A percentile compares a stretch with the other conserved stretches of the same genome.
These are phyloP conservation scores for Ptychadena robeensis DNA, from an alignment of 2,797 vertebrate species.

Conservation along the genomic window DNA sequence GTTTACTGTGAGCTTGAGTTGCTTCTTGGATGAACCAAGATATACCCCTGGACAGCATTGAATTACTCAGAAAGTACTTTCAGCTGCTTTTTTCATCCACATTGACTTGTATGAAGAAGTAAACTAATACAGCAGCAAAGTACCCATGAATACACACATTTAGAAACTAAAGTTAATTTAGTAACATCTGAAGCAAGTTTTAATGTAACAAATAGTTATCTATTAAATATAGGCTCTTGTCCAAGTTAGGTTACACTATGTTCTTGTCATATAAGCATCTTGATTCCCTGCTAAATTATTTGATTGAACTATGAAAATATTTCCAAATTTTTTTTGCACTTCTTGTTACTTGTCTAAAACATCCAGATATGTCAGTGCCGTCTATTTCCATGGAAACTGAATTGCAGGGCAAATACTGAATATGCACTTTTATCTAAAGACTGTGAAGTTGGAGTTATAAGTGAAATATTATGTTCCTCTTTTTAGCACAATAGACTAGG, in stretches of 20 bases:
- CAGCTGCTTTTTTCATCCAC: no score
- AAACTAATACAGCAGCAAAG: neutral
- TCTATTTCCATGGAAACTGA: slow-evolving; percentile 49
- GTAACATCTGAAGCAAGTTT: neutral
- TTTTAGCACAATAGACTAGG: slow-evolving; percentile 9
- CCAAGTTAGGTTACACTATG: neutral
- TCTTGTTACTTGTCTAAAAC: slow-evolving; percentile 34
- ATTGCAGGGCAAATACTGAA: slow-evolving; percentile 43
- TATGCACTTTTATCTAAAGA: slow-evolving; percentile 53
- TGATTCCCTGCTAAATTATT: neutral
- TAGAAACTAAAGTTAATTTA: neutral
- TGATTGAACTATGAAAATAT: slow-evolving; percentile 8
- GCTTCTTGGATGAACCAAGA: no score
- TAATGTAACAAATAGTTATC: no score
- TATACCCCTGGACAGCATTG: no score
- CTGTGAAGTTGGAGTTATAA: slow-evolving; percentile 26
- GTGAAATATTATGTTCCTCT: slow-evolving; percentile 33
- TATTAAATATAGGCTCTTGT: neutral
- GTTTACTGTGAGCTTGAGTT: no score
- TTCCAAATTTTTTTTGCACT: slow-evolving; percentile 29
- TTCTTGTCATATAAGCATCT: neutral
- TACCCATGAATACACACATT: neutral
- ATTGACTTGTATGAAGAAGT: neutral
- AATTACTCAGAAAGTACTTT: no score
- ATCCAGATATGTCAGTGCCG: slow-evolving; percentile 42